Percentiles rank a stretch among this genome's conserved stretches.
Evolutionary conservation across 2,888 invertebrate species (phyloP).

Genomic region (Trilocha varians): DNA sequence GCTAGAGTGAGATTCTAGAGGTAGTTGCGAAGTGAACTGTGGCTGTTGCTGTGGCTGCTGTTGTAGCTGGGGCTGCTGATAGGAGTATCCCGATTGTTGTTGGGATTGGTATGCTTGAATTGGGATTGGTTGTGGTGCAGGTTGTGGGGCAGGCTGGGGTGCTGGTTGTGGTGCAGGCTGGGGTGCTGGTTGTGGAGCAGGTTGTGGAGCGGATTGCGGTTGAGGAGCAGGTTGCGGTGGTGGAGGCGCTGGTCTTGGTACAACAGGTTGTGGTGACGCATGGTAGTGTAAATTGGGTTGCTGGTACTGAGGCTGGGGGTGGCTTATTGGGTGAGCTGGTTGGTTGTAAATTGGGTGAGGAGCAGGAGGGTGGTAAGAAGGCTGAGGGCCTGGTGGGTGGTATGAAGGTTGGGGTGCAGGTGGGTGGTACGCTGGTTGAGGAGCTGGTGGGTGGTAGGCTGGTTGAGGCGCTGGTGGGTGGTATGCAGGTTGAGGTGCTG

Average conservation of each 20-base stretch:
- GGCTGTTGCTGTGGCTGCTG: constrained; percentile 14
- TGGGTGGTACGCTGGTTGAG: constrained; percentile 6
- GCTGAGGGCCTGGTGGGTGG: background rate
- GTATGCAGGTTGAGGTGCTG: constrained; percentile 4
- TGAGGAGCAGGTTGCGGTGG: constrained; percentile 13
- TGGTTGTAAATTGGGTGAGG: constrained; percentile 12
- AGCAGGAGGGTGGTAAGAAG: background rate
- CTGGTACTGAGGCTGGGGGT: constrained; percentile 9
- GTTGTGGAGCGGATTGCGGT: constrained; percentile 13
- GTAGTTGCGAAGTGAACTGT: constrained; percentile 16
- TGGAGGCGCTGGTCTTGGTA: constrained; percentile 7
- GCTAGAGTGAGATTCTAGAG: constrained; percentile 29
- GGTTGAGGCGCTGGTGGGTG: constrained; percentile 9
- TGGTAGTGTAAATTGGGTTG: constrained; percentile 12
- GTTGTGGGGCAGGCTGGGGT: constrained; percentile 9
- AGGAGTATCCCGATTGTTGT: constrained; percentile 20
- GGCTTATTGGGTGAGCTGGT: constrained; percentile 9
- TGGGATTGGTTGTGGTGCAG: constrained; percentile 13
- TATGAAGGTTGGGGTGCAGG: constrained; percentile 7
- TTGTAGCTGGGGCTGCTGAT: constrained; percentile 18
- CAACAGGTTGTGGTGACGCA: constrained; percentile 4
- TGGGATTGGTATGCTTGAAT: constrained; percentile 20
- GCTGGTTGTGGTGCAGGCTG: constrained; percentile 16
- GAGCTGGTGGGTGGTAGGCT: constrained; percentile 4
- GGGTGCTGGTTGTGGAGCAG: constrained; percentile 14